A percentile compares a stretch with the other conserved stretches of the same genome.
Evolutionary conservation across 2,797 vertebrate genomes (phyloP).

Genomic region (Holocentrus rufus): DNA sequence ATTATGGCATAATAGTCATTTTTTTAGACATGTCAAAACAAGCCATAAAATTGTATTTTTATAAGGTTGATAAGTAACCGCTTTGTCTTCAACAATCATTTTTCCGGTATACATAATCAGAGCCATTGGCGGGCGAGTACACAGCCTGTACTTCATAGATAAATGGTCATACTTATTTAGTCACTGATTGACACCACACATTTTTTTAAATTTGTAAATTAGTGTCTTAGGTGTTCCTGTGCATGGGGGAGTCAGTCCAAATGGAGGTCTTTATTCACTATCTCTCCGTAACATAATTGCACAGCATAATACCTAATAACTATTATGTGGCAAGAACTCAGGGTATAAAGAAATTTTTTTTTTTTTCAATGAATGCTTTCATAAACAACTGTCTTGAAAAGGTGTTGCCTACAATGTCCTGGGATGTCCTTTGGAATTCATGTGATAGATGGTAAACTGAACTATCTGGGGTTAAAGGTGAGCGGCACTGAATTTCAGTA

Average conservation of each 20-base stretch:
- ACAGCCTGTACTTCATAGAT: constrained; percentile 1
- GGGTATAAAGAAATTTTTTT: constrained; percentile 74
- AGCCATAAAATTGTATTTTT: constrained; percentile 70
- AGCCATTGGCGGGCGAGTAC: not conserved
- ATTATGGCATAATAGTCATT: constrained; percentile 34
- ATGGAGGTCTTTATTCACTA: constrained; percentile 14
- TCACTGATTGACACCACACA: not conserved
- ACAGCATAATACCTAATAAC: constrained; percentile 52
- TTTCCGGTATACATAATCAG: constrained; percentile 8
- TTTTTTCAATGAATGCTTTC: constrained; percentile 54
- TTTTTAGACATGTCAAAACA: constrained; percentile 54
- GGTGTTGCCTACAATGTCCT: constrained; percentile 49
- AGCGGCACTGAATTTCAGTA: constrained; percentile 36
- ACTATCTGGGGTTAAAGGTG: constrained; percentile 26
- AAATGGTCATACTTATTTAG: constrained; percentile 15
- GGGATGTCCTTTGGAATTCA: constrained; percentile 47
- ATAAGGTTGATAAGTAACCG: constrained; percentile 23
- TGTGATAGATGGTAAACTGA: constrained; percentile 33
- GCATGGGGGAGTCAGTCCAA: not conserved
- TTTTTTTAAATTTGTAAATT: not conserved
- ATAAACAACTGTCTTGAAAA: constrained; percentile 52
- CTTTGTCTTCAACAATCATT: constrained; percentile 6
- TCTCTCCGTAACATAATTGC: constrained; percentile 55
- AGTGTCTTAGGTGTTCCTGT: not conserved
- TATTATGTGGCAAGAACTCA: constrained; percentile 74